Percentiles rank a stretch among this genome's conserved stretches.
These are phyloP conservation scores for Thunnus maccoyii DNA, from an alignment of 2,113 vertebrate genomes.

Conservation along the genomic window DNA sequence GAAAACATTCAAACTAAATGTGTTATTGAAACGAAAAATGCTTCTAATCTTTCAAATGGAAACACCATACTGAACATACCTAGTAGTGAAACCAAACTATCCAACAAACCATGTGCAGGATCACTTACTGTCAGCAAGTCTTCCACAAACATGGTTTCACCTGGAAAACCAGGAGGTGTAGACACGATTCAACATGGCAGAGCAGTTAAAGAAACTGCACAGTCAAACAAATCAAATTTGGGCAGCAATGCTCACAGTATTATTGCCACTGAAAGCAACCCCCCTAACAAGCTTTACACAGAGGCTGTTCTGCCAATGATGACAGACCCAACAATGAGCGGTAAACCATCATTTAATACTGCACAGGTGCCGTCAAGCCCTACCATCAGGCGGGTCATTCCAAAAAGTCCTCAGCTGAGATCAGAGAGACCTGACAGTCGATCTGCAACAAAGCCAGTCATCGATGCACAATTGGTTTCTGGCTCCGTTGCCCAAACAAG, in stretches of 20 bases:
- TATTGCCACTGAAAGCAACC: slow-evolving; percentile 3
- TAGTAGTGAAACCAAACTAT: slow-evolving; percentile 16
- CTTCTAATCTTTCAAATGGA: slow-evolving; percentile 9
- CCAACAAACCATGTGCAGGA: slow-evolving; percentile 8
- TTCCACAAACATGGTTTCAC: slow-evolving; percentile 6
- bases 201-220: slow-evolving; percentile 6
- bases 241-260: background rate
- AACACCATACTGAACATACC: background rate
- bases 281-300: background rate
- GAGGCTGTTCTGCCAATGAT: slow-evolving; percentile 9
- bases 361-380: slow-evolving; percentile 36
- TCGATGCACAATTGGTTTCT: slow-evolving; percentile 9
- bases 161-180: slow-evolving; percentile 12
- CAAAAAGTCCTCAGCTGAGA: slow-evolving; percentile 54
- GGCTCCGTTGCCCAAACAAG: slow-evolving; percentile 17
- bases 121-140: slow-evolving; percentile 1
- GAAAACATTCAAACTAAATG: slow-evolving; percentile 19
- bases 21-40: background rate
- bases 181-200: background rate
- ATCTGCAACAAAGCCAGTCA: slow-evolving; percentile 1
- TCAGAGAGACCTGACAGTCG: slow-evolving; percentile 26
- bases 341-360: slow-evolving; percentile 26
- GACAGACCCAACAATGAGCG: slow-evolving; percentile 9
- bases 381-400: slow-evolving; percentile 31
- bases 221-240: slow-evolving; percentile 18